These are phyloP conservation scores for Argya squamiceps DNA, from an alignment of 2,797 vertebrate species.

Conservation along the genomic window DNA sequence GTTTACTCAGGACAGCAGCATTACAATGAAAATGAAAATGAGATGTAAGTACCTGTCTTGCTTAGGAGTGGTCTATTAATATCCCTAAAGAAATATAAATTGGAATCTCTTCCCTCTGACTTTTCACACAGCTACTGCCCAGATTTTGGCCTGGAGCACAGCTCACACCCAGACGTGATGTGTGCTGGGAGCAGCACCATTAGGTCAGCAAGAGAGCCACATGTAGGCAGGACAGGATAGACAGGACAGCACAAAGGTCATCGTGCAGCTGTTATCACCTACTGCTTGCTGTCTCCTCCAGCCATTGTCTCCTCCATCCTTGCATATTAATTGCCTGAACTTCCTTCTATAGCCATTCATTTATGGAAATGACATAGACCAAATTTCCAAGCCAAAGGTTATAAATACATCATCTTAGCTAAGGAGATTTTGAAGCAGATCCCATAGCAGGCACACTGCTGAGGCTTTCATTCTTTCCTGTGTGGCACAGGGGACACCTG, in stretches of 20 bases:
- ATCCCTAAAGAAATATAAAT: neutral
- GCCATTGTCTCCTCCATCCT: neutral
- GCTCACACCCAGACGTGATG: neutral
- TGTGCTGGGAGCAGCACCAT: neutral
- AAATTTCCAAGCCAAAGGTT: neutral
- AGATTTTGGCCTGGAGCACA: neutral
- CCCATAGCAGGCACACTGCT: neutral
- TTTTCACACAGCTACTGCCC: neutral
- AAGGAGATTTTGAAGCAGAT: neutral
- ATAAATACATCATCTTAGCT: neutral
- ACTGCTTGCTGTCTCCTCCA: neutral
- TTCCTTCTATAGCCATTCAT: neutral
- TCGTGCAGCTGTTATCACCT: neutral
- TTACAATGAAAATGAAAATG: neutral
- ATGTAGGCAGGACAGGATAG: neutral
- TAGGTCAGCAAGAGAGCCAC: neutral
- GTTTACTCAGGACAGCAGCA: neutral
- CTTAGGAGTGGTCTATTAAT: neutral
- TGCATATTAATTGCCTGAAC: neutral
- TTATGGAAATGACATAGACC: neutral
- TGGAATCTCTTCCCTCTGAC: neutral
- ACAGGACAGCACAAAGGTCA: neutral
- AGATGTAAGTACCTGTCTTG: neutral
- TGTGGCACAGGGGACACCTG: neutral
- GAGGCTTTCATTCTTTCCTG: neutral